These are phyloP conservation scores for Dione vanillae DNA, from an alignment of 2,888 invertebrate species.

Conservation along the genomic window DNA sequence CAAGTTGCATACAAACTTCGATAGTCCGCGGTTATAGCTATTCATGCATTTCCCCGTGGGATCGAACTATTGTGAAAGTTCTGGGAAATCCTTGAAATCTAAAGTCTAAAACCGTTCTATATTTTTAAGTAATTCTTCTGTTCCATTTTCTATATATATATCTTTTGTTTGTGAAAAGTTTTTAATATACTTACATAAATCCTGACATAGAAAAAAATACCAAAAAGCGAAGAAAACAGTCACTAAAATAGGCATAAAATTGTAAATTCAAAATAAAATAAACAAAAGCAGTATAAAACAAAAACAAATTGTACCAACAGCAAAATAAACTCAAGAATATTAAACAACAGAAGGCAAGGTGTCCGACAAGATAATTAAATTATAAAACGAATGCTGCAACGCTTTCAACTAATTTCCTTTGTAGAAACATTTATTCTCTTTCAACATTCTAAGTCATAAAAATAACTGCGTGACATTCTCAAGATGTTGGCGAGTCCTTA, in stretches of 20 bases:
- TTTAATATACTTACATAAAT: neutral
- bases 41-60: slow-evolving; percentile 23
- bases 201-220: neutral
- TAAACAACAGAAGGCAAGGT: slow-evolving; percentile 14
- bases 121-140: neutral
- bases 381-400: slow-evolving; percentile 10
- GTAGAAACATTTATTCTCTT: slow-evolving; percentile 4
- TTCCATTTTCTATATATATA: neutral
- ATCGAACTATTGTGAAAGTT: slow-evolving; percentile 16
- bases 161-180: neutral
- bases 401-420: slow-evolving; percentile 17
- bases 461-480: slow-evolving; percentile 17
- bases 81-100: slow-evolving; percentile 4
- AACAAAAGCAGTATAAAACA: neutral
- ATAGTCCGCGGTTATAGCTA: slow-evolving; percentile 24
- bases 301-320: slow-evolving; percentile 3
- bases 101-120: slow-evolving; percentile 4
- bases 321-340: neutral
- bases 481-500: neutral
- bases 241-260: neutral
- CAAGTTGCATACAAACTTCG: slow-evolving; percentile 24
- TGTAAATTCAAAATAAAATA: neutral
- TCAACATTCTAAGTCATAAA: slow-evolving; percentile 9
- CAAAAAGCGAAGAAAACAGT: too few species aligned
- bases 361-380: slow-evolving; percentile 20